A percentile compares a stretch with the other conserved stretches of the same genome.
These are phyloP conservation scores for Myotis lucifugus DNA, from an alignment of 2,113 vertebrate species.

Conservation along the genomic window DNA sequence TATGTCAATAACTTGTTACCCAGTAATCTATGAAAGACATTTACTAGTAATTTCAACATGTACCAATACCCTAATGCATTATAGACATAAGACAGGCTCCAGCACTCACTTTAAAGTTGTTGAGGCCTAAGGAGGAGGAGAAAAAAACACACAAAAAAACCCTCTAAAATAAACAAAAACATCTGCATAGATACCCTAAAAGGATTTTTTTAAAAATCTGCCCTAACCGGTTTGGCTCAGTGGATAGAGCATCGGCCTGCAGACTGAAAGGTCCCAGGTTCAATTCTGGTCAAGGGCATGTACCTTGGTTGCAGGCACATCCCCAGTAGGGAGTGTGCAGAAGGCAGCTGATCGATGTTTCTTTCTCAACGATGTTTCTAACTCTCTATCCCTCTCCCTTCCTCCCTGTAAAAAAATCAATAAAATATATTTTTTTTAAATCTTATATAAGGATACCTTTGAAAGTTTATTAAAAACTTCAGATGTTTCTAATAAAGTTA, in stretches of 20 bases:
- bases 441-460: background rate
- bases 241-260: too few species aligned
- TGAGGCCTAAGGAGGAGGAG: background rate
- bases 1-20: background rate
- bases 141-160: background rate
- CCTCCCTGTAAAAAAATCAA: too few species aligned
- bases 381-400: too few species aligned
- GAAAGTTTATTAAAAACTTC: conserved; percentile 48
- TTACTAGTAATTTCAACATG: background rate
- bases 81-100: background rate
- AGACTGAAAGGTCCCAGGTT: too few species aligned
- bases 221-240: too few species aligned
- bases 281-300: too few species aligned
- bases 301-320: too few species aligned
- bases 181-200: background rate
- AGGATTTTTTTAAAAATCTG: background rate
- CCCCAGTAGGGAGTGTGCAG: too few species aligned
- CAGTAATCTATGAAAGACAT: background rate
- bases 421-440: too few species aligned
- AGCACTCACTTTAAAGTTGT: background rate
- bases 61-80: background rate
- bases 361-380: too few species aligned
- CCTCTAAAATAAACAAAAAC: background rate
- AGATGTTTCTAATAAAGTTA: conserved; percentile 43
- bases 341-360: too few species aligned